Percentiles rank a stretch among this genome's conserved stretches.
Conservation (phyloP, 2,888 invertebrate genomes). For the Amiota communis region DNA sequence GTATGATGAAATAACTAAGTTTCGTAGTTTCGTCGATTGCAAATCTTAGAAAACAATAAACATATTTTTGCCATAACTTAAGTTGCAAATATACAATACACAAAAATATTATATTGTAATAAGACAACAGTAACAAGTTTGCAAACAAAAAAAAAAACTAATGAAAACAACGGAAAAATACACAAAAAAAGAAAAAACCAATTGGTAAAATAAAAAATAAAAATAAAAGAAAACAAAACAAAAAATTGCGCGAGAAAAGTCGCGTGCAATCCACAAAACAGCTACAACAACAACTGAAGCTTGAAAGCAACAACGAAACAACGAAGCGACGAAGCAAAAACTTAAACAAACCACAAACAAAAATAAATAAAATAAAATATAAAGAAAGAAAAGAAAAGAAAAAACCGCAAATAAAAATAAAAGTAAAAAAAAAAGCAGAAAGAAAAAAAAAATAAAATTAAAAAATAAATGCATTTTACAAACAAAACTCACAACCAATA, state of each 20-base stretch:
- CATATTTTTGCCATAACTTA: too few species aligned
- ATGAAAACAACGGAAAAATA: neutral
- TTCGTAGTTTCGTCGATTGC: too few species aligned
- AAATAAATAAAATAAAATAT: neutral
- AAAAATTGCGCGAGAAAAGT: neutral
- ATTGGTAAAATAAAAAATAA: neutral
- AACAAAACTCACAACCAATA: too few species aligned
- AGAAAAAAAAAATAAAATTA: neutral
- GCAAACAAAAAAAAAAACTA: neutral
- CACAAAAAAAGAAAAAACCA: neutral
- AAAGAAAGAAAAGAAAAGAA: too few species aligned
- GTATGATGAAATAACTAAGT: too few species aligned
- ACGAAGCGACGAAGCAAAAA: conserved; percentile 10
- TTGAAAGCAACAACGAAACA: neutral
- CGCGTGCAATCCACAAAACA: neutral
- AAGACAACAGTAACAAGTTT: neutral
- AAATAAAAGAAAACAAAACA: neutral
- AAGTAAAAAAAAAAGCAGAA: neutral
- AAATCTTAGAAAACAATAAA: too few species aligned
- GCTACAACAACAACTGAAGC: neutral
- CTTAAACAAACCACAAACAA: conserved; percentile 50
- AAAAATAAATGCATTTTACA: too few species aligned
- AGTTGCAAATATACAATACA: too few species aligned
- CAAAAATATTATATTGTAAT: too few species aligned
- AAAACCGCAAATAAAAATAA: neutral